A percentile compares a stretch with the other conserved stretches of the same genome.
Evolutionary conservation across 2,113 vertebrate genomes (phyloP).

Genomic region (Lophura nycthemera): DNA sequence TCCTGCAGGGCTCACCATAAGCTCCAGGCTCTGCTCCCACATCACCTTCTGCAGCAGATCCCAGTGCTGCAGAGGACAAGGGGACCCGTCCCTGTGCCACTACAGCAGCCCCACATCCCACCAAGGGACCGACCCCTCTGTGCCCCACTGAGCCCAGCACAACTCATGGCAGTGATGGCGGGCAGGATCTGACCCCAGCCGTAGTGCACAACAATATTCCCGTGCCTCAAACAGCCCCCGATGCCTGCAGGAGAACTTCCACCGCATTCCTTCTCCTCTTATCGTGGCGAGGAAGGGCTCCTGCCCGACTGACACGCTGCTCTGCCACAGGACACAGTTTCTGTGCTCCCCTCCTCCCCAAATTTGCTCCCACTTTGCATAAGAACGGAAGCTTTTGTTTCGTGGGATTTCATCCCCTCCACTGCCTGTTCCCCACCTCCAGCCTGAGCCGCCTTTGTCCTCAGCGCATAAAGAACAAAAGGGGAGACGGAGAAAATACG

Average conservation of each 20-base stretch:
- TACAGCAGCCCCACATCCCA: too few relatives aligned
- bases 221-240: neutral
- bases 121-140: too few relatives aligned
- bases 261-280: neutral
- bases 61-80: neutral
- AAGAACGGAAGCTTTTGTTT: constrained; percentile 41
- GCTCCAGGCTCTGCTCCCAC: neutral
- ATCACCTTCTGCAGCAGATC: too few relatives aligned
- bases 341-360: neutral
- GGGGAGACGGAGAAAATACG: neutral
- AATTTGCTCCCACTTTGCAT: constrained; percentile 3
- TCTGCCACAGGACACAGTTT: fast-evolving
- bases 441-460: constrained; percentile 24
- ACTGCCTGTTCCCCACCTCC: neutral
- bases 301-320: neutral
- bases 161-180: fast-evolving
- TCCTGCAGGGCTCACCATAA: neutral
- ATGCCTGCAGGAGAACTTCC: constrained; percentile 53
- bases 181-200: constrained; percentile 9
- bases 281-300: neutral
- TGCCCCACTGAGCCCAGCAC: neutral
- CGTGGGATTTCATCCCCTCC: neutral
- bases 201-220: constrained; percentile 8
- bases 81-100: neutral
- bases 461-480: neutral